phyloP scores from a whole-genome alignment of 2,113 vertebrate species.

The Amphiprion percula region DNA sequence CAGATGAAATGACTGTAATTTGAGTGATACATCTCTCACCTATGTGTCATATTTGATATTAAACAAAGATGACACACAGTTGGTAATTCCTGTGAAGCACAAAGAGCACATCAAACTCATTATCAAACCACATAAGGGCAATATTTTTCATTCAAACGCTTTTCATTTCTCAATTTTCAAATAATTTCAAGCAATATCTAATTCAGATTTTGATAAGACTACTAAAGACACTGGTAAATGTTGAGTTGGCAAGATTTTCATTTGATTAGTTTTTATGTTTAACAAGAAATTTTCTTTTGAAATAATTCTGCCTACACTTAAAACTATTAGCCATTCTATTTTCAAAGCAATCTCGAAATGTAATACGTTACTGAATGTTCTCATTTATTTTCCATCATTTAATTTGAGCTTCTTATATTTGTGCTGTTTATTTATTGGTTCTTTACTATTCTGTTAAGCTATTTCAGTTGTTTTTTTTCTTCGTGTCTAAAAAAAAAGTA shows the following conservation, averaged over 20 bases:
- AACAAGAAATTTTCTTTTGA: background rate
- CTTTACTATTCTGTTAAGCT: no score
- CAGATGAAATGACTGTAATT: constrained; percentile 12
- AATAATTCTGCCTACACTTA: background rate
- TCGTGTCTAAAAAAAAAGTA: no score
- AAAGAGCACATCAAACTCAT: constrained; percentile 3
- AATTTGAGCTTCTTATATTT: background rate
- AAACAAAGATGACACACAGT: background rate
- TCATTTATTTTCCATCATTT: constrained; percentile 10
- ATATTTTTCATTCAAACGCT: background rate
- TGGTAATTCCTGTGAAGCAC: constrained; percentile 41
- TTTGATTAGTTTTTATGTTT: constrained; percentile 32
- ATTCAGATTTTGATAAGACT: background rate
- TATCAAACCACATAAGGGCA: constrained; percentile 3
- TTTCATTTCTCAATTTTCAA: background rate
- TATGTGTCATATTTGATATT: constrained; percentile 48
- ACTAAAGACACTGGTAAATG: constrained; percentile 15
- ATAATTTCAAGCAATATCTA: background rate
- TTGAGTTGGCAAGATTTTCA: constrained; percentile 19
- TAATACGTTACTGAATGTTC: background rate
- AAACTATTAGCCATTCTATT: background rate
- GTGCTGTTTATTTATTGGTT: background rate
- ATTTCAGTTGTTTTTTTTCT: background rate
- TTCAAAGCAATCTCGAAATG: constrained; percentile 10
- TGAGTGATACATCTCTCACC: constrained; percentile 5